Evolutionary conservation across 2,113 vertebrate species (phyloP), one percentile per base, ranked within the genome.

Genomic region (Caloenas nicobarica): DNA sequence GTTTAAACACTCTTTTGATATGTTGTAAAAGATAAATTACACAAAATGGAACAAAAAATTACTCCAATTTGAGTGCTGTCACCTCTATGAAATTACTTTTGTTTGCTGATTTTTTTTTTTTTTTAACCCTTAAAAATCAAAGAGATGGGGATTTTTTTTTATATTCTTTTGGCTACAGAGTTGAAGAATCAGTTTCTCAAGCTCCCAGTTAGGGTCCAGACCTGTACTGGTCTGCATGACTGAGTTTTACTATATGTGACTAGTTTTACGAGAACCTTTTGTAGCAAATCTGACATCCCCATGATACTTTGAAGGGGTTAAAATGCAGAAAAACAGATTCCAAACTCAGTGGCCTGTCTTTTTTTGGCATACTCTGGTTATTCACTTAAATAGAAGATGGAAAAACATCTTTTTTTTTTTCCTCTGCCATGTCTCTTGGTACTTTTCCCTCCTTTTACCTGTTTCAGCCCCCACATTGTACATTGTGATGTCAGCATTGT

Each of bases 131-230:
- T 23, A 56, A 56, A 76, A 80, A 60, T 9, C 25, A 19, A 62
- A 31, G 5, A 50, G 1, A 0, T 56, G 11, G 26, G 1, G 6
- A 21, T 34, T 42, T n/a, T 26, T 42, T 14, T 11, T 51, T 25
- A 50, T 44, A 31, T 51, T 26, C 15, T 69, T 56, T 57, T 21
- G 19, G 2, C 13, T 5, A 1, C 8, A 40, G 40, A 38, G 54
- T 9, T n/a, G 23, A 54, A 73, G 21, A 79, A 58, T 71, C 31
- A 9, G 4, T 31, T 60, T 77, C 66, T 68, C 22, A 7, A 16
- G 40, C 36, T 60, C 24, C 18, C 7, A 10, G 12, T 62, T 6
- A 24, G 25, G 42, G 69, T 22, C 16, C 54, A 74, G 56, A 14
- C 31, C 23, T 38, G 31, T 28, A 36, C 25, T 16, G 13, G 25